These are phyloP conservation scores for Eretmochelys imbricata DNA, from an alignment of 2,113 vertebrate species.

Conservation along the genomic window DNA sequence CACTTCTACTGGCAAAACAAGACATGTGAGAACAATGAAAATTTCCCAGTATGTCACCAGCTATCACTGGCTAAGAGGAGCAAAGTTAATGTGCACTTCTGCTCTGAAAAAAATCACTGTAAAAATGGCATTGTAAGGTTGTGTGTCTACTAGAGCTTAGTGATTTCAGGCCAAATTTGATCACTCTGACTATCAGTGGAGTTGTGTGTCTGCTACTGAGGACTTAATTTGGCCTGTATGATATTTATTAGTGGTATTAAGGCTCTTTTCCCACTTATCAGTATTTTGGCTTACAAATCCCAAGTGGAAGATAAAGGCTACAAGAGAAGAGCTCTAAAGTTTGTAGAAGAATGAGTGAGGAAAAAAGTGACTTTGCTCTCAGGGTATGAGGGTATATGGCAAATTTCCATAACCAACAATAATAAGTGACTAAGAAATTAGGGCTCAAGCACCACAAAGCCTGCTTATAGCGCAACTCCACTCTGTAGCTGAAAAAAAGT, in stretches of 20 bases:
- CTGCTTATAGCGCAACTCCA: neutral
- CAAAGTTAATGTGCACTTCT: rapidly evolving
- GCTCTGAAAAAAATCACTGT: neutral
- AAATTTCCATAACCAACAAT: neutral
- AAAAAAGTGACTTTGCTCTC: neutral
- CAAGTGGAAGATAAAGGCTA: neutral
- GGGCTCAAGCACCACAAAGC: neutral
- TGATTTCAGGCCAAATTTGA: neutral
- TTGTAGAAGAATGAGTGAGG: neutral
- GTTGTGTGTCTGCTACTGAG: neutral
- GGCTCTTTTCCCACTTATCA: neutral
- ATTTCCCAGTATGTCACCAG: rapidly evolving
- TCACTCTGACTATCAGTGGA: neutral
- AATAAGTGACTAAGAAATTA: neutral
- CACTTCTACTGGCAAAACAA: neutral
- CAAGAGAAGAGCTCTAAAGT: neutral
- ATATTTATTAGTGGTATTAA: neutral
- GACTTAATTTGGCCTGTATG: neutral
- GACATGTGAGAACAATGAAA: neutral
- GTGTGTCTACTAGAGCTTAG: neutral
- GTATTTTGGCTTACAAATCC: neutral
- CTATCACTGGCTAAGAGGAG: neutral
- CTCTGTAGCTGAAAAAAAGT: neutral
- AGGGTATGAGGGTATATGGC: neutral
- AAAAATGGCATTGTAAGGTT: neutral